These are phyloP conservation scores for Acanthurus leucopareius DNA, from an alignment of 2,797 vertebrate genomes.

Conservation along the genomic window DNA sequence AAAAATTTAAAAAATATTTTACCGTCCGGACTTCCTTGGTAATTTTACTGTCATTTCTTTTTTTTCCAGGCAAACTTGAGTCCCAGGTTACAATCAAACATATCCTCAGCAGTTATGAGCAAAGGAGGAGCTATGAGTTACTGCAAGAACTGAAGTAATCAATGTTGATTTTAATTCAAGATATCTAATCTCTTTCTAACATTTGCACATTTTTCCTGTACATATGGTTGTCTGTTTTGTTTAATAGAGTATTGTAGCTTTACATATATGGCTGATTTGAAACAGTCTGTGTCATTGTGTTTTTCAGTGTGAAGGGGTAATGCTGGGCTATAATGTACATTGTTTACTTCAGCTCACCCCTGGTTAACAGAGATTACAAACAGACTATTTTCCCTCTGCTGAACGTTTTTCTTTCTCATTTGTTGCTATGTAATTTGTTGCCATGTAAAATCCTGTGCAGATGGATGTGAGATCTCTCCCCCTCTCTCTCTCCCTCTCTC, in stretches of 20 bases:
- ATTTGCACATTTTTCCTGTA: no score
- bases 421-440: slow-evolving; percentile 54
- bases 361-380: slow-evolving; percentile 9
- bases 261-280: neutral
- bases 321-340: neutral
- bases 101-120: no score
- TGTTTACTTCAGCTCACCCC: neutral
- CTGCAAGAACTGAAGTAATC: no score
- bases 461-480: slow-evolving; percentile 41
- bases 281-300: neutral
- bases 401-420: slow-evolving; percentile 24
- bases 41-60: no score
- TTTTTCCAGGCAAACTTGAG: no score
- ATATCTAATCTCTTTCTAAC: no score
- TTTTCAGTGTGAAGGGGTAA: neutral
- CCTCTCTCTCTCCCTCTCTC: neutral
- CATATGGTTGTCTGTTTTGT: no score
- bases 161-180: no score
- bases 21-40: no score
- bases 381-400: slow-evolving; percentile 8
- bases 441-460: slow-evolving; percentile 41
- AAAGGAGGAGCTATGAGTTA: no score
- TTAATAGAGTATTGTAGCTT: neutral
- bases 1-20: no score
- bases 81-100: no score